Conservation (phyloP, 2,888 invertebrate species). For the Nasonovia ribisnigri region DNA sequence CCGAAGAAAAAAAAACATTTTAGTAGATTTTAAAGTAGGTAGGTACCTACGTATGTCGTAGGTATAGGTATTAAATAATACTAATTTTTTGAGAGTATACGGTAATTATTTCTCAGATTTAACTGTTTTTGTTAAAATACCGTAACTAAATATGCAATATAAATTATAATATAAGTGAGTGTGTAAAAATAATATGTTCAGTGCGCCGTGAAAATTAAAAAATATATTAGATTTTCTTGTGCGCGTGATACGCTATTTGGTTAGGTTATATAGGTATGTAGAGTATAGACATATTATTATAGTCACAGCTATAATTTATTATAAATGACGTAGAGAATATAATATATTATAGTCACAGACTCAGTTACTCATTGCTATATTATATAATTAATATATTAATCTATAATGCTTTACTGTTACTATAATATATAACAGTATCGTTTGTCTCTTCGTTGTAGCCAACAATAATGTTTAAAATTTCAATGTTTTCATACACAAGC, state of each 20-base stretch:
- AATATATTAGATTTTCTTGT: not conserved
- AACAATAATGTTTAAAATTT: not conserved
- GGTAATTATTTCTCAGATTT: constrained; percentile 4
- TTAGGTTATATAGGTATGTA: too few relatives aligned
- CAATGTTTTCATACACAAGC: not conserved
- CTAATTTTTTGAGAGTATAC: not conserved
- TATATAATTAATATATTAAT: too few relatives aligned
- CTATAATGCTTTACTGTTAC: too few relatives aligned
- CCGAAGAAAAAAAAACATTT: not conserved
- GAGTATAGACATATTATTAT: too few relatives aligned
- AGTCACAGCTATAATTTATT: too few relatives aligned
- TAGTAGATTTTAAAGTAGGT: not conserved
- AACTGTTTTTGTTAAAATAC: constrained; percentile 7
- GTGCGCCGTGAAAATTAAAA: not conserved
- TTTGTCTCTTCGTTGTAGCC: too few relatives aligned
- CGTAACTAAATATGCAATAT: not conserved
- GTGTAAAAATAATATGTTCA: not conserved
- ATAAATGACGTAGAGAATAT: not conserved
- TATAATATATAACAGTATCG: too few relatives aligned
- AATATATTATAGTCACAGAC: not conserved
- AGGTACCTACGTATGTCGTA: not conserved
- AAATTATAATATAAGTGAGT: not conserved
- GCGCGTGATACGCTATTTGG: too few relatives aligned
- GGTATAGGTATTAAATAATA: not conserved
- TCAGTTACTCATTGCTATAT: not conserved